Base-by-base conservation (phyloP, 2,888 invertebrate genomes). In the Bombylius major region DNA sequence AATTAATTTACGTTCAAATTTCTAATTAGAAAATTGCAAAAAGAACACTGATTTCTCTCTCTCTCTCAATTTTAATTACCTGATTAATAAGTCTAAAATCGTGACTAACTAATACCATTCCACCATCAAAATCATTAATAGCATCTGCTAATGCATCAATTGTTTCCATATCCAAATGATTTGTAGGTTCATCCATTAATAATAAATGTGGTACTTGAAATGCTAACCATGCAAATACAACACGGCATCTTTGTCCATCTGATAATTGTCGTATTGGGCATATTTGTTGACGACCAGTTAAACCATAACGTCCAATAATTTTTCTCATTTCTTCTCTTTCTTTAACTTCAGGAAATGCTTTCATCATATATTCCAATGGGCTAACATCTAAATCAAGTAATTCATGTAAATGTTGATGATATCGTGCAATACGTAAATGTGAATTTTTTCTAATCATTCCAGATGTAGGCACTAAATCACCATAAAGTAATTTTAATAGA, bases 261-360 rank as follows among this genome's bases (percentile, higher is more conserved):
- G 95, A 96, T 58, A 99, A 75, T 59, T 74, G 72, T 1, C 72
- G 65, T n/a, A 73, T 73, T 44, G 71, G 73, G 55, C 69, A 67
- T 63, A 89, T 91, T 79, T 96, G 95, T 69, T 99, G 97, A 59
- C 95, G 82, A 6, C 99, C 99, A 1, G 98, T 93, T 51, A 99
- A 79, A 3, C 99, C 99, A 71, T 97, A 99, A 56, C 98, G 83
- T 1, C 99, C 99, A 66, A 99, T 95, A 64, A 99, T 98, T 76
- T 95, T 96, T 57, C 99, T 80, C 98, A 99, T 98, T 74, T 97
- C 98, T 75, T 99, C 99, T 36, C 89, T 84, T 73, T 99, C 99
- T 66, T 97, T 95, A 8, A 99, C 89, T 12, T 91, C 93, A 0
- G 99, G 98, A 75, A 95, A 99, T 65, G 87, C 83, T 68, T 85